Percentiles rank a stretch among this genome's conserved stretches.
Conservation (phyloP, 2,888 invertebrate genomes). For the Luffia ferchaultella region DNA sequence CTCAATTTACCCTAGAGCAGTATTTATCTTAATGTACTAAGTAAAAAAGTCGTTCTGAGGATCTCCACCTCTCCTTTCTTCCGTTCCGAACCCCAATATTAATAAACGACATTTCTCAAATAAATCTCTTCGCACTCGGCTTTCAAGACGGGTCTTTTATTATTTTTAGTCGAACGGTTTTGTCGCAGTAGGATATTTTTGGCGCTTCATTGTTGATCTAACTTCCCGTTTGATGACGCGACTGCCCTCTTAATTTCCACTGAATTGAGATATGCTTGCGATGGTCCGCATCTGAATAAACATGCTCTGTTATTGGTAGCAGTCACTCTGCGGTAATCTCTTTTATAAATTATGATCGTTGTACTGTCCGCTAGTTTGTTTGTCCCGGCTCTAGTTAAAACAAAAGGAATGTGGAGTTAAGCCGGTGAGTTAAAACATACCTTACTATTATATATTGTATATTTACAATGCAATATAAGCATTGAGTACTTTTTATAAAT, state of each 20-base stretch:
- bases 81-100: background rate
- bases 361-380: slow-evolving; percentile 23
- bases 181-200: slow-evolving; percentile 38
- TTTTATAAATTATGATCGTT: slow-evolving; percentile 47
- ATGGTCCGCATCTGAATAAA: slow-evolving; percentile 61
- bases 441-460: too few species aligned
- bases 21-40: too few species aligned
- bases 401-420: background rate
- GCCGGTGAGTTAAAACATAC: too few species aligned
- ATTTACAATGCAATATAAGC: too few species aligned
- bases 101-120: background rate
- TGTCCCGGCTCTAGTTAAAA: background rate
- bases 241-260: slow-evolving; percentile 59
- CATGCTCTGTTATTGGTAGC: slow-evolving; percentile 21
- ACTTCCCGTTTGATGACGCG: slow-evolving; percentile 40
- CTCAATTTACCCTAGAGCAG: too few species aligned
- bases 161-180: slow-evolving; percentile 33
- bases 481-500: too few species aligned
- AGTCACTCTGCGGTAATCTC: slow-evolving; percentile 37
- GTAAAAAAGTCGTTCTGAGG: too few species aligned
- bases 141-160: slow-evolving; percentile 7
- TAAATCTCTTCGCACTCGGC: background rate
- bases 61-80: too few species aligned
- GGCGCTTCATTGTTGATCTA: slow-evolving; percentile 53
- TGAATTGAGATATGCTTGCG: slow-evolving; percentile 54